Conservation (phyloP, 2,888 invertebrate species). For the Argyresthia goedartella region DNA sequence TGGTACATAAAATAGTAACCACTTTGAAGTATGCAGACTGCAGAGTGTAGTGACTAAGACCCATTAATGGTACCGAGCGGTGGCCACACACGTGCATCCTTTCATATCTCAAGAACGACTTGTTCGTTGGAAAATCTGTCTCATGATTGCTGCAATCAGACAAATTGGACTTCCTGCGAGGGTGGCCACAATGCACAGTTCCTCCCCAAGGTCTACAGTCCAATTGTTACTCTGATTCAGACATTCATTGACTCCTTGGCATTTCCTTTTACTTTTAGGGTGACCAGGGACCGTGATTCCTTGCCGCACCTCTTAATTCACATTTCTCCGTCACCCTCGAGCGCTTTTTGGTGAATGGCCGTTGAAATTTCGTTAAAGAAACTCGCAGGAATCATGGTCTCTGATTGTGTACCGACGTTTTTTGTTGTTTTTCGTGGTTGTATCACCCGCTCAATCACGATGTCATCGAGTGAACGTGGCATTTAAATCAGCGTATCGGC, state of each 20-base stretch:
- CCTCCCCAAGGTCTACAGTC: conserved; percentile 31
- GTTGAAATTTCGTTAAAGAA: conserved; percentile 46
- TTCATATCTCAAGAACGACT: not conserved
- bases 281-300: conserved; percentile 61
- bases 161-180: conserved; percentile 46
- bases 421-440: conserved; percentile 33
- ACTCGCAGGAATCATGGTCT: conserved; percentile 62
- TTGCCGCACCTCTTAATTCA: conserved; percentile 60
- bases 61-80: conserved; percentile 12
- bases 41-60: conserved; percentile 14
- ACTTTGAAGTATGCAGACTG: not conserved
- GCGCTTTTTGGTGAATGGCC: conserved; percentile 62
- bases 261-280: conserved; percentile 42
- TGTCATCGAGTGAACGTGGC: conserved; percentile 25
- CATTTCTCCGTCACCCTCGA: conserved; percentile 51
- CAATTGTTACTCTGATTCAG: conserved; percentile 26
- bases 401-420: conserved; percentile 29
- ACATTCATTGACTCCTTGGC: conserved; percentile 27
- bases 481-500: conserved; percentile 48
- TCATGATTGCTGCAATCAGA: conserved; percentile 24
- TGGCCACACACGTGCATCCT: conserved; percentile 12
- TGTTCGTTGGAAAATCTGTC: conserved; percentile 11
- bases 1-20: no score
- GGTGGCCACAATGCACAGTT: conserved; percentile 45
- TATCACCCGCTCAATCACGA: conserved; percentile 6